phyloP scores from a whole-genome alignment of 2,113 vertebrate species.

The Delphinus delphis region DNA sequence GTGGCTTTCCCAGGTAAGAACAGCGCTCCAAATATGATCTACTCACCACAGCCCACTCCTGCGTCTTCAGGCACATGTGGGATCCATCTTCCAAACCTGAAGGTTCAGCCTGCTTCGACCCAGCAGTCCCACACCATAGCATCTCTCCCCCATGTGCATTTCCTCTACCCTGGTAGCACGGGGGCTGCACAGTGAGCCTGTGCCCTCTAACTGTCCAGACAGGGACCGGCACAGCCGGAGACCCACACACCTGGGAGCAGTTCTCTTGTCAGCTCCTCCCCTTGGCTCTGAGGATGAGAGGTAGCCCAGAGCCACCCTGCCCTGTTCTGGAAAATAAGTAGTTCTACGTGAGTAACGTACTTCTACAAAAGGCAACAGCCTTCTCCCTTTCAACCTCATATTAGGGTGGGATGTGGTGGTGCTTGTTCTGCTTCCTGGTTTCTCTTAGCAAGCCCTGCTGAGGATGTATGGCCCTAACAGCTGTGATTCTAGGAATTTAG shows the following conservation, averaged over 20 bases:
- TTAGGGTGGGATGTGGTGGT: not conserved
- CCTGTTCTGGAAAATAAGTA: not conserved
- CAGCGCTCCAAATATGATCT: not conserved
- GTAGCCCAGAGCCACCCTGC: not conserved
- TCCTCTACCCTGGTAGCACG: not conserved
- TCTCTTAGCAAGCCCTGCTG: not conserved
- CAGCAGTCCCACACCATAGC: not conserved
- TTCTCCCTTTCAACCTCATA: not conserved
- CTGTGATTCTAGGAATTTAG: not conserved
- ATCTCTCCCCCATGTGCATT: not conserved
- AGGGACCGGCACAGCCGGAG: not conserved
- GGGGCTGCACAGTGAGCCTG: not conserved
- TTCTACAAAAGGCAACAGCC: not conserved
- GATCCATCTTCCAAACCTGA: not conserved
- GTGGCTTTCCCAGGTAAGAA: not conserved
- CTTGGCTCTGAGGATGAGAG: not conserved
- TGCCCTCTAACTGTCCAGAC: not conserved
- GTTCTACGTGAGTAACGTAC: not conserved
- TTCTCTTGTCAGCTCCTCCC: not conserved
- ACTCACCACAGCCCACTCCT: not conserved
- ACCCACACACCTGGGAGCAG: not conserved
- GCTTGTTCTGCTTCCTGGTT: not conserved
- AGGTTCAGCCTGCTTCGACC: not conserved
- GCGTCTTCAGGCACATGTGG: not conserved
- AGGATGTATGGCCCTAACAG: not conserved